These are phyloP conservation scores for Tinea pellionella DNA, from an alignment of 2,888 invertebrate species.

Conservation along the genomic window DNA sequence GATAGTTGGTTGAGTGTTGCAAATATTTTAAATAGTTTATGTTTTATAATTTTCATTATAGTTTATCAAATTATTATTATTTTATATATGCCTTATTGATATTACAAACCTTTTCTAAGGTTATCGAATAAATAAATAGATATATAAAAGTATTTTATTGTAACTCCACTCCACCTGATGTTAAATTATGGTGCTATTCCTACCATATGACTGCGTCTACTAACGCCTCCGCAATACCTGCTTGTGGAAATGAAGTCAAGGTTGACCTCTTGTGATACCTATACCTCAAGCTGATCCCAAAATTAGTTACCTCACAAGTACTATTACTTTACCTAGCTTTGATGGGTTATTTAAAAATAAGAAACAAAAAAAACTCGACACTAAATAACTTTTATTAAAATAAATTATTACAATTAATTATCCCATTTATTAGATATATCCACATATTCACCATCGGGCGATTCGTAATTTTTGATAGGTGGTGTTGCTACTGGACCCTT, in stretches of 20 bases:
- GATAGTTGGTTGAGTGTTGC: not conserved
- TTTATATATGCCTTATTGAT: not conserved
- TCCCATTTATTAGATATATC: constrained; percentile 86
- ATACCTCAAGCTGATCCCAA: no score
- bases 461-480: constrained; percentile 80
- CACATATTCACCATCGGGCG: constrained; percentile 91
- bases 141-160: no score
- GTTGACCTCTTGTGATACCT: no score
- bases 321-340: no score
- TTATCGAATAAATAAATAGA: no score
- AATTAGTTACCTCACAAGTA: no score
- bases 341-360: not conserved
- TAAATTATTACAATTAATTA: constrained; percentile 31
- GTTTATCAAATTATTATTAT: not conserved
- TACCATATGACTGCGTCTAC: no score
- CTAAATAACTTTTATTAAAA: constrained; percentile 18
- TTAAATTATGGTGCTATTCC: no score
- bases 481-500: constrained; percentile 87
- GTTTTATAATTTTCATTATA: not conserved
- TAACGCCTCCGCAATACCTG: no score
- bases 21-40: not conserved
- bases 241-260: no score
- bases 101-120: not conserved
- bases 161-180: no score
- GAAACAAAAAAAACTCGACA: not conserved